These are phyloP conservation scores for Chrysogorgia sp. DNA, from an alignment of 92 coral and sea anemone genomes.

Conservation along the genomic window DNA sequence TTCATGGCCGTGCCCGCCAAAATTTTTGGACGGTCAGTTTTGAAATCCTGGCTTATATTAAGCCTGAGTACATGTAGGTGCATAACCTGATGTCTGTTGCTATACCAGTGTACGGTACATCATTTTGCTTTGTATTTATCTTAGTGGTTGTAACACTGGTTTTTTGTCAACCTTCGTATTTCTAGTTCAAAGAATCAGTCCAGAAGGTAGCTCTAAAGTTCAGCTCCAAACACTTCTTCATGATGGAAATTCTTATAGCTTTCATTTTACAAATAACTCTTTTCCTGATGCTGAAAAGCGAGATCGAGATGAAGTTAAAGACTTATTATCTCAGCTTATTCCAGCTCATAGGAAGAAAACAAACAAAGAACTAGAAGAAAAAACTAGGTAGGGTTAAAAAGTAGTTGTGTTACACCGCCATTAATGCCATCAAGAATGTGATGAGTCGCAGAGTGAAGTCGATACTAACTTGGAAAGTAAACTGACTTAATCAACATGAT, in stretches of 20 bases:
- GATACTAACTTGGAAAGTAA: too few relatives aligned
- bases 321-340: constrained; percentile 84
- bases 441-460: too few relatives aligned
- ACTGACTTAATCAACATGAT: too few relatives aligned
- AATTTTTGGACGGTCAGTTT: too few relatives aligned
- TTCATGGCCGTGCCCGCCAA: too few relatives aligned
- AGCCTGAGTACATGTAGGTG: too few relatives aligned
- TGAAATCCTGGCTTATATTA: too few relatives aligned
- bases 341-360: constrained; percentile 96
- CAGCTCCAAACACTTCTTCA: constrained; percentile 91
- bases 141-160: not conserved
- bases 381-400: constrained; percentile 67
- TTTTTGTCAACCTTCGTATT: not conserved
- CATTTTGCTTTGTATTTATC: not conserved
- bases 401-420: not conserved
- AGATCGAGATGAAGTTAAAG: constrained; percentile 93
- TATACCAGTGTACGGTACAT: too few relatives aligned
- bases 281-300: constrained; percentile 65
- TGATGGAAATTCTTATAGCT: constrained; percentile 82
- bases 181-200: constrained; percentile 93
- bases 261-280: constrained; percentile 77
- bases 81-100: too few relatives aligned
- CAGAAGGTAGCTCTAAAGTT: constrained; percentile 89
- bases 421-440: not conserved
- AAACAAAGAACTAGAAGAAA: constrained; percentile 92